Percentiles rank a stretch among this genome's conserved stretches.
Conservation (phyloP, 2,888 invertebrate genomes). For the Pemphredon lugubris region DNA sequence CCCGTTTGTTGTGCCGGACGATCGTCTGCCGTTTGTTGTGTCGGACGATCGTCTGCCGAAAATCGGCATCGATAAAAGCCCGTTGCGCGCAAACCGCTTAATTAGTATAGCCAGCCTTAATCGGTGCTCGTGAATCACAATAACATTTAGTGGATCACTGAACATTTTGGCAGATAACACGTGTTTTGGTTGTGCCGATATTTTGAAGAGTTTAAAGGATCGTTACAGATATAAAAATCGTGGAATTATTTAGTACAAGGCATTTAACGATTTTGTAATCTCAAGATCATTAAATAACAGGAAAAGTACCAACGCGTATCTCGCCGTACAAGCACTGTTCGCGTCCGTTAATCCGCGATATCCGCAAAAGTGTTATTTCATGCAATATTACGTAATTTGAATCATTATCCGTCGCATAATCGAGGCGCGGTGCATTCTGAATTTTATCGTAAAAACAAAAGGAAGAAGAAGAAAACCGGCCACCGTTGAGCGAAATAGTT, state of each 20-base stretch:
- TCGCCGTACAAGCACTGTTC: too few species aligned
- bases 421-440: too few species aligned
- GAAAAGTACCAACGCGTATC: too few species aligned
- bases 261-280: background rate
- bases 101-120: slow-evolving; percentile 30
- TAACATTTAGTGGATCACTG: slow-evolving; percentile 28
- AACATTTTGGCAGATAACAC: slow-evolving; percentile 18
- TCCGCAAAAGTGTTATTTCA: too few species aligned
- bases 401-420: too few species aligned
- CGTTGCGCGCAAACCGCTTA: slow-evolving; percentile 17
- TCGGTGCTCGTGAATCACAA: slow-evolving; percentile 22
- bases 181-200: slow-evolving; percentile 2
- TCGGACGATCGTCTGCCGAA: slow-evolving; percentile 12
- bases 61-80: slow-evolving; percentile 17
- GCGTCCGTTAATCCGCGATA: too few species aligned
- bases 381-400: too few species aligned
- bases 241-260: background rate
- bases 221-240: background rate
- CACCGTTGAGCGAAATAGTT: background rate
- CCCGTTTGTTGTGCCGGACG: too few species aligned
- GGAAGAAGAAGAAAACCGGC: too few species aligned
- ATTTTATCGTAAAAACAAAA: background rate
- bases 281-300: too few species aligned
- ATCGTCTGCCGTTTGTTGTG: too few species aligned
- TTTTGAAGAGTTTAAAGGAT: background rate